Evolutionary conservation across 2,888 invertebrate genomes (phyloP), one percentile per base, ranked within the genome.

Genomic region (Agriopis aurantiaria): DNA sequence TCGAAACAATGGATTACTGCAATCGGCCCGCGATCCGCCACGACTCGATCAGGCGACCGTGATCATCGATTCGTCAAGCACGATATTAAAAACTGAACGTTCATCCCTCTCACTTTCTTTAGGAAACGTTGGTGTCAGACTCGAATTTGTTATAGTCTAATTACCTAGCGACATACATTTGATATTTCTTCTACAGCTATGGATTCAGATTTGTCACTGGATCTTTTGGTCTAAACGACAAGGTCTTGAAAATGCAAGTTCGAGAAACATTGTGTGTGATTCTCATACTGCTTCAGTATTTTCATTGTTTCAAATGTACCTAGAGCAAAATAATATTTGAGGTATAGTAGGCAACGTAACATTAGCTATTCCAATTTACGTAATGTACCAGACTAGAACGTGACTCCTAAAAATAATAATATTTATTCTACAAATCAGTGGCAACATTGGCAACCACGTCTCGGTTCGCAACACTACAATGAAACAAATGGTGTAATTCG

Each of bases 1-100:
- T 80, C 77, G 72, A 79, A 64, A 68, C 56, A 80, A 80, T 65
- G 75, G 53, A 57, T 72, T 75, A 69, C 65, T 73, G 77, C 78
- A 79, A 78, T 72, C 75, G 75, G 79, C 68, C 75, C 69, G 67
- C 78, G 72, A 83, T 82, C 73, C 74, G 79, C 79, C 73, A 76
- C 77, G 51, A 65, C 78, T 75, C 80, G 65, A 72, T 80, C 73
- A 75, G 75, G 80, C 76, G 83, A 74, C 85, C 84, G 80, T 83
- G 85, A 85, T 82, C 76, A 86, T 86, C 73, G 79, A 85, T 85
- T 88, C 80, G 82, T 82, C 71, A 81, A 75, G 82, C 83, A 78
- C 80, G 81, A 80, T 75, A 68, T 73, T 74, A 75, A 78, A 78
- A 78, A 78, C 78, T 68, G 72, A 77, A 74, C 72, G 60, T 66